A percentile compares a stretch with the other conserved stretches of the same genome.
Evolutionary conservation across 2,797 vertebrate genomes (phyloP).

Genomic region (Iguana delicatissima): DNA sequence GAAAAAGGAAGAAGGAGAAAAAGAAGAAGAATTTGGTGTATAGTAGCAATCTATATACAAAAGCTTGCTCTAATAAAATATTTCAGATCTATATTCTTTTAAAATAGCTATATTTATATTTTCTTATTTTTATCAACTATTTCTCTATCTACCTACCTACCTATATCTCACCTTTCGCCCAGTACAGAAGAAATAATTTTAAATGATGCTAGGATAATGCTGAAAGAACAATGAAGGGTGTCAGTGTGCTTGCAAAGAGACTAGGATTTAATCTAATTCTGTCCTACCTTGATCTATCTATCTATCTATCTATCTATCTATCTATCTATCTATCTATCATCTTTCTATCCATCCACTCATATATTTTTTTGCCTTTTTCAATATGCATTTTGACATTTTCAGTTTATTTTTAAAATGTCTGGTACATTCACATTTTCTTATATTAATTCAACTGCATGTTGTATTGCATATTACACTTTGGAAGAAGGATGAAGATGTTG

Average conservation of each 20-base stretch:
- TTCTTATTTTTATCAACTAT: too few species aligned
- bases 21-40: too few species aligned
- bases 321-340: not conserved
- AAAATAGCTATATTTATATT: not conserved
- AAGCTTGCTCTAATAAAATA: not conserved
- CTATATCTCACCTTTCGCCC: too few species aligned
- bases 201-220: too few species aligned
- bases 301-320: not conserved
- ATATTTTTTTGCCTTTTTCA: not conserved
- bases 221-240: not conserved
- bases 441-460: not conserved
- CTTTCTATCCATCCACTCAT: not conserved
- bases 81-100: not conserved
- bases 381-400: not conserved
- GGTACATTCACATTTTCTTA: not conserved
- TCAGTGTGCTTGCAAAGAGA: not conserved
- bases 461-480: not conserved
- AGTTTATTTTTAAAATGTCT: not conserved
- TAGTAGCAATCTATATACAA: not conserved
- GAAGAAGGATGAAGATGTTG: not conserved
- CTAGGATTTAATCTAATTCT: not conserved
- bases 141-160: too few species aligned
- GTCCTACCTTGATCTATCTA: not conserved
- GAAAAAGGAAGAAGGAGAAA: not conserved
- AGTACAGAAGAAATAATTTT: too few species aligned